phyloP scores from a whole-genome alignment of 2,797 vertebrate species.

The Chlorospingus semifuscus region DNA sequence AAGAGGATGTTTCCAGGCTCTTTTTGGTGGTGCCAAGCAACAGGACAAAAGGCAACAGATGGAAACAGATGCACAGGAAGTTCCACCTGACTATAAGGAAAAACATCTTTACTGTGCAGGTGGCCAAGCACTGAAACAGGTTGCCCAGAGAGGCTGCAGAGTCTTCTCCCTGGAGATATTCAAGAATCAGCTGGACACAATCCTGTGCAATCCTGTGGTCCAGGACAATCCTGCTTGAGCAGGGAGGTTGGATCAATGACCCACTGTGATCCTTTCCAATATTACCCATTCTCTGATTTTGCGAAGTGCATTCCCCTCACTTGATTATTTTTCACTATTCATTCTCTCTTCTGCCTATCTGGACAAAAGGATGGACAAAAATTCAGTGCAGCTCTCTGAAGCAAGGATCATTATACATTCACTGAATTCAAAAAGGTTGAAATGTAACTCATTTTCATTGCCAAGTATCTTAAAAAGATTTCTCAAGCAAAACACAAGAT shows the following conservation, averaged over 20 bases:
- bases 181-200: neutral
- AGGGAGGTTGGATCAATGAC: neutral
- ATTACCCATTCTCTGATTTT: neutral
- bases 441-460: neutral
- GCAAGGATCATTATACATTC: neutral
- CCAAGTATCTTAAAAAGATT: neutral
- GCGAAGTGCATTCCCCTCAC: neutral
- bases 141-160: neutral
- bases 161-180: neutral
- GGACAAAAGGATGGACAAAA: neutral
- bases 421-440: neutral
- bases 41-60: neutral
- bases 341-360: neutral
- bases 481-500: neutral
- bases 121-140: neutral
- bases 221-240: neutral
- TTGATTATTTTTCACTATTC: neutral
- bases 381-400: neutral
- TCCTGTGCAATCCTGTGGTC: neutral
- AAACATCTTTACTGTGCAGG: neutral
- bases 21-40: neutral
- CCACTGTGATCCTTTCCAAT: neutral
- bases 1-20: neutral
- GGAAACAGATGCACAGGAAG: neutral
- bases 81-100: neutral